Conservation (phyloP, 30 jellyfish, hydroid and myxozoan species). For the Aurelia coerulea region DNA sequence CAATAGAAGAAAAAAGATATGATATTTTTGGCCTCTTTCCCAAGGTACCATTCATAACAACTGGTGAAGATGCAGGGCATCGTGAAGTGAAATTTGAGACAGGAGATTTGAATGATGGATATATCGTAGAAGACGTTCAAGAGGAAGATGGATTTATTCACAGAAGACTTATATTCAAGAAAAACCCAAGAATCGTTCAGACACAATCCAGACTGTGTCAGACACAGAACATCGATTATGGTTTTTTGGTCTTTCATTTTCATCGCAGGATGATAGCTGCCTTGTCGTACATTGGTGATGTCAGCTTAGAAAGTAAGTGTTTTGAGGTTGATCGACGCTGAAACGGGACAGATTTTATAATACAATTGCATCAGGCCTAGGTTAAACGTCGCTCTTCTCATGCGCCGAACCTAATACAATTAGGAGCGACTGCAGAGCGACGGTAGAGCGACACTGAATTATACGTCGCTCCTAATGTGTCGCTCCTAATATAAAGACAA, state of each 20-base stretch:
- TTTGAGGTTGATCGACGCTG: not conserved
- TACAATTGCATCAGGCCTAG: too few species aligned
- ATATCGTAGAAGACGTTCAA: conserved; percentile 68
- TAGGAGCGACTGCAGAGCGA: too few species aligned
- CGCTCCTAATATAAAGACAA: too few species aligned
- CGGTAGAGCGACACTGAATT: too few species aligned
- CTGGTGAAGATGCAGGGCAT: conserved; percentile 68
- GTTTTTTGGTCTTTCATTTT: conserved; percentile 12
- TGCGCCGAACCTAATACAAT: too few species aligned
- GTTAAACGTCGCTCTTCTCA: too few species aligned
- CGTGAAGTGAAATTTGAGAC: conserved; percentile 54
- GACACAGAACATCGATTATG: conserved; percentile 14
- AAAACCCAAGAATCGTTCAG: conserved; percentile 22
- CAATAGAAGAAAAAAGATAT: too few species aligned
- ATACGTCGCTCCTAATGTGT: too few species aligned
- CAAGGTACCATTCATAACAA: conserved; percentile 86
- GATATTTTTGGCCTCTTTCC: not conserved
- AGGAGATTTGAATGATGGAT: conserved; percentile 17
- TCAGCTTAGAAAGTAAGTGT: not conserved
- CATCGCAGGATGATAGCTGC: conserved; percentile 40
- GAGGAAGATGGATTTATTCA: conserved; percentile 41
- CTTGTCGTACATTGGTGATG: conserved; percentile 8
- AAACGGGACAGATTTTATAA: too few species aligned
- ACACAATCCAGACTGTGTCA: conserved; percentile 33
- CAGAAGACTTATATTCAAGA: conserved; percentile 64